phyloP scores from a whole-genome alignment of 2,113 vertebrate genomes.

The Callopanchax toddi region DNA sequence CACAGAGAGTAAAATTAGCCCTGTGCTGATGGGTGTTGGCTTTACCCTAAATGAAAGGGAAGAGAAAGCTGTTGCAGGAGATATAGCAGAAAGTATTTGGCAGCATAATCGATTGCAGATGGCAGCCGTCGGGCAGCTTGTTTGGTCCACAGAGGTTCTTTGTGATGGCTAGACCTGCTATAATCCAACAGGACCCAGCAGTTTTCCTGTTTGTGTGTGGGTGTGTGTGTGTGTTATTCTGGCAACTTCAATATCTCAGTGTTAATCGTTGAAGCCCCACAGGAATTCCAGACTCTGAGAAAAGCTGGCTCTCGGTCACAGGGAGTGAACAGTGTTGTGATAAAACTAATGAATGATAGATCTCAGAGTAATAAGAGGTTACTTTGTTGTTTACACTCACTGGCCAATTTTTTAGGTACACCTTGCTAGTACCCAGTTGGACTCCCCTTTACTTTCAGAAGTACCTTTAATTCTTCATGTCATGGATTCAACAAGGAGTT shows the following conservation, averaged over 20 bases:
- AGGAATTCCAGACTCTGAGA: slow-evolving; percentile 55
- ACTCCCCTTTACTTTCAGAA: too few relatives aligned
- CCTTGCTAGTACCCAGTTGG: too few relatives aligned
- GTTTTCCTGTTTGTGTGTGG: slow-evolving; percentile 40
- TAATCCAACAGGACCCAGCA: slow-evolving; percentile 57
- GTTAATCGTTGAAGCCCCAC: slow-evolving; percentile 50
- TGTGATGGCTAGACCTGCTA: slow-evolving; percentile 61
- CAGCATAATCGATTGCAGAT: slow-evolving; percentile 75
- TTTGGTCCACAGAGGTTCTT: slow-evolving; percentile 72
- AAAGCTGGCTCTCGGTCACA: slow-evolving; percentile 32
- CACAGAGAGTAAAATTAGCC: slow-evolving; percentile 57
- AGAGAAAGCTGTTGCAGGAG: slow-evolving; percentile 55
- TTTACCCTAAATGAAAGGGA: slow-evolving; percentile 49
- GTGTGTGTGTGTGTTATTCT: slow-evolving; percentile 39
- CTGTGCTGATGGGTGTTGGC: slow-evolving; percentile 55
- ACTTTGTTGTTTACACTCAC: too few relatives aligned
- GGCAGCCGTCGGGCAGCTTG: slow-evolving; percentile 53
- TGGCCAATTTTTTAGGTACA: too few relatives aligned
- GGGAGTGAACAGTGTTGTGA: slow-evolving; percentile 14
- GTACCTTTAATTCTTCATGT: too few relatives aligned
- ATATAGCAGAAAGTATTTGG: slow-evolving; percentile 63
- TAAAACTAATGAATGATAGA: neutral
- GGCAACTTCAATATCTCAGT: slow-evolving; percentile 58
- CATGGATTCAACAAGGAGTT: too few relatives aligned
- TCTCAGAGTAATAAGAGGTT: neutral